Conservation (phyloP, 2,888 invertebrate species). For the Ophonus ardosiacus region DNA sequence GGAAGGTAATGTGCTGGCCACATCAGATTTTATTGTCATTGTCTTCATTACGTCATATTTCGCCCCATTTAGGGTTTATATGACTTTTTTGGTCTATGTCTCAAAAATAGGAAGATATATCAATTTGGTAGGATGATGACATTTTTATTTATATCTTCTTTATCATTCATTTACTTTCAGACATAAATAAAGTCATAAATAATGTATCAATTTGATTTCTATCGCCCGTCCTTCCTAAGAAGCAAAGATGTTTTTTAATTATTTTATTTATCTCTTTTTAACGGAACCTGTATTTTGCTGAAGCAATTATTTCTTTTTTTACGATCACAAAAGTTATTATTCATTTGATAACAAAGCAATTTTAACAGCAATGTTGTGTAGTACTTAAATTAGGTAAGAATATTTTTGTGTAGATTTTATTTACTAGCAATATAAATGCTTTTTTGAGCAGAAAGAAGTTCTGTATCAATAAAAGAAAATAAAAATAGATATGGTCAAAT, state of each 20-base stretch:
- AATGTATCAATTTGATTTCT: background rate
- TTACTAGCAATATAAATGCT: too few species aligned
- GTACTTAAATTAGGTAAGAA: background rate
- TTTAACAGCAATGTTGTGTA: constrained; percentile 21
- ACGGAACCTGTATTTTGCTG: constrained; percentile 9
- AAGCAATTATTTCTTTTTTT: background rate
- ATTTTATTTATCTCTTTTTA: background rate
- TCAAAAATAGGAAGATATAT: background rate
- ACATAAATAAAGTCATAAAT: background rate
- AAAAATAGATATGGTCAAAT: too few species aligned
- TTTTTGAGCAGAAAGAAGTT: too few species aligned
- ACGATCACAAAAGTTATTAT: constrained; percentile 14
- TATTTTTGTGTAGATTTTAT: too few species aligned
- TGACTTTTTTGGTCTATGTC: too few species aligned
- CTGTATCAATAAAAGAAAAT: too few species aligned
- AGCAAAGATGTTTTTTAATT: background rate
- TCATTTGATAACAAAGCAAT: constrained; percentile 15
- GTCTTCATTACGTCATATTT: too few species aligned
- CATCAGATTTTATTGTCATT: too few species aligned
- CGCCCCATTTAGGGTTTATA: too few species aligned
- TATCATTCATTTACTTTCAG: background rate
- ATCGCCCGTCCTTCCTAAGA: background rate
- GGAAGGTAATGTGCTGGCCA: too few species aligned
- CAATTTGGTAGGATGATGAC: background rate
- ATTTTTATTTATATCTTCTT: background rate